Conservation (phyloP, 2,113 vertebrate species). For the Abramis brama region DNA sequence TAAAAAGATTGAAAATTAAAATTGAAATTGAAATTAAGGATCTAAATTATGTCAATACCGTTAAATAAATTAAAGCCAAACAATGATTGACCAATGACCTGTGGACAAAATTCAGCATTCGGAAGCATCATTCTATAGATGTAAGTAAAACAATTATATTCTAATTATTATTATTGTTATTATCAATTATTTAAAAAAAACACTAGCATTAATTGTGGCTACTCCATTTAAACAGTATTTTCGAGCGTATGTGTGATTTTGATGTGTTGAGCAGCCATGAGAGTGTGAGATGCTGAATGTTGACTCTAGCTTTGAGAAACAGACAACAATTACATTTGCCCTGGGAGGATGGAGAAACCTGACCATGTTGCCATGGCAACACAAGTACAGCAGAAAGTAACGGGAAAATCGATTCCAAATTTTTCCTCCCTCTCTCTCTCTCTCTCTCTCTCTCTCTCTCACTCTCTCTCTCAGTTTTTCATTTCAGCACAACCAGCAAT, state of each 20-base stretch:
- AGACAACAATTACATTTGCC: conserved; percentile 82
- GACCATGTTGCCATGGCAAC: conserved; percentile 83
- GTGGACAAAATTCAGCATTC: not conserved
- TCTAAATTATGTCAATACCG: not conserved
- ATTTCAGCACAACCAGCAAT: conserved; percentile 68
- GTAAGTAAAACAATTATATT: not conserved
- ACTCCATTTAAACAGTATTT: not conserved
- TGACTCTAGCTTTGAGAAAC: conserved; percentile 72
- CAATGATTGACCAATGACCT: not conserved
- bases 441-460: not conserved
- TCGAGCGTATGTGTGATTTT: conserved; percentile 42
- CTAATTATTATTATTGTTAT: not conserved
- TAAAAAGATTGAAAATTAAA: too few relatives aligned
- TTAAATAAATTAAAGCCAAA: not conserved
- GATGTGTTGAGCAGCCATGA: conserved; percentile 32
- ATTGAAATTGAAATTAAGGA: not conserved
- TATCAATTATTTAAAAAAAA: not conserved
- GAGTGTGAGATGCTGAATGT: conserved; percentile 62
- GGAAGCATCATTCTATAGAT: not conserved
- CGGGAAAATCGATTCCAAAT: conserved; percentile 80
- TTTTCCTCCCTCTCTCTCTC: conserved; percentile 36
- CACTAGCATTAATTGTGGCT: not conserved
- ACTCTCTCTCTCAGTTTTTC: conserved; percentile 59
- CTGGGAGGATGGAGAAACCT: conserved; percentile 79
- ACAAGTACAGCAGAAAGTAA: conserved; percentile 81